A percentile compares a stretch with the other conserved stretches of the same genome.
Conservation (phyloP, 2,888 invertebrate genomes). For the Drosophila anceps region DNA sequence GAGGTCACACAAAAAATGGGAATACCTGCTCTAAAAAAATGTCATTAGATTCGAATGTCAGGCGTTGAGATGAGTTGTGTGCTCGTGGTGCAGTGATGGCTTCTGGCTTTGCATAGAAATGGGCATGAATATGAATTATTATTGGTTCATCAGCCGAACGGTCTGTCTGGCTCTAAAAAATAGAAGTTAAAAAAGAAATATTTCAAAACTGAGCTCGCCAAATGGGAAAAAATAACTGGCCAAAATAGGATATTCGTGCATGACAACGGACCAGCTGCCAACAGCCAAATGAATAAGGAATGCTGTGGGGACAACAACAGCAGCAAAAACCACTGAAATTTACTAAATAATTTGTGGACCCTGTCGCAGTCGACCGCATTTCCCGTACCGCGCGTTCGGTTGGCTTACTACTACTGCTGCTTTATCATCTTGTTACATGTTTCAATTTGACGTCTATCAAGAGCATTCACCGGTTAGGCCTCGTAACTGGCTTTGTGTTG, state of each 20-base stretch:
- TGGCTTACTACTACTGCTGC: conserved; percentile 36
- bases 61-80: conserved; percentile 16
- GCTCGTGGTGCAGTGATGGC: conserved; percentile 20
- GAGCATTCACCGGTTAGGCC: conserved; percentile 63
- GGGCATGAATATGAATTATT: conserved; percentile 77
- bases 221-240: conserved; percentile 29
- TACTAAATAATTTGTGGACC: conserved; percentile 74
- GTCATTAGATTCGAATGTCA: conserved; percentile 57
- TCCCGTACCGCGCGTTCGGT: neutral
- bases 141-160: conserved; percentile 71
- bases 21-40: conserved; percentile 30
- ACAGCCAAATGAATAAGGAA: conserved; percentile 76
- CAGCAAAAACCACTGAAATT: conserved; percentile 53
- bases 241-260: conserved; percentile 57
- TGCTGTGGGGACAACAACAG: conserved; percentile 34
- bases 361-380: conserved; percentile 32
- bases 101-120: conserved; percentile 57
- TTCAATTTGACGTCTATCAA: conserved; percentile 77
- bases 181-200: conserved; percentile 32
- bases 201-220: conserved; percentile 32
- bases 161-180: conserved; percentile 18
- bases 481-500: conserved; percentile 4
- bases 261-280: conserved; percentile 64
- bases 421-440: conserved; percentile 78
- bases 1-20: conserved; percentile 24